Evolutionary conservation across 1,140 invertebrate species (phyloP).

Genomic region (Eumeta japonica): DNA sequence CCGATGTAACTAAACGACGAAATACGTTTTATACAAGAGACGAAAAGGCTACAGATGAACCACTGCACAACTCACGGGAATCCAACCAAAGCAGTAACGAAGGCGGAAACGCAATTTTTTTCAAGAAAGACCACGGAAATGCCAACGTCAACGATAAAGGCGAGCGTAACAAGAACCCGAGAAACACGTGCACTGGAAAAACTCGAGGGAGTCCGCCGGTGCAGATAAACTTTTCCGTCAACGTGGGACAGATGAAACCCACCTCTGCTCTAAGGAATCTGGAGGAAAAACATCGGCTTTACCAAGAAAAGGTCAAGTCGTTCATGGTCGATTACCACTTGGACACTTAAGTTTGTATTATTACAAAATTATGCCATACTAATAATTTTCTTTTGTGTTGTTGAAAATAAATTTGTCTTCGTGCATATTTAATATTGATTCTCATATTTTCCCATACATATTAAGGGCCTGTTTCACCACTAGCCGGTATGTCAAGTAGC

Average conservation of each 20-base stretch:
- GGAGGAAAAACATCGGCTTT: constrained; percentile 43
- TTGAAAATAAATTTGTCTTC: too few relatives aligned
- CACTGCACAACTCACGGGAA: background rate
- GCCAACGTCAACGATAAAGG: constrained; percentile 13
- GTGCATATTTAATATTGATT: too few relatives aligned
- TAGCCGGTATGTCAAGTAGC: too few relatives aligned
- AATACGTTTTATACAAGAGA: too few relatives aligned
- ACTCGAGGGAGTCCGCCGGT: constrained; percentile 17
- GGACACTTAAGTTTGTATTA: too few relatives aligned
- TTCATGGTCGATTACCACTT: too few relatives aligned
- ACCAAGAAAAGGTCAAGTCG: constrained; percentile 44
- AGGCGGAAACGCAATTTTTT: constrained; percentile 15
- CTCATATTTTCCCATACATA: too few relatives aligned
- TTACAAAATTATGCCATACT: too few relatives aligned
- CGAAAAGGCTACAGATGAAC: constrained; percentile 7
- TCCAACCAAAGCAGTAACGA: background rate
- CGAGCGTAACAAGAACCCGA: too few relatives aligned
- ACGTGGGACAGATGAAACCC: constrained; percentile 27
- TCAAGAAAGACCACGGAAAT: constrained; percentile 11
- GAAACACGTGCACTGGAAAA: background rate
- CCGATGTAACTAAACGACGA: constrained; percentile 13
- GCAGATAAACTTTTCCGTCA: constrained; percentile 38
- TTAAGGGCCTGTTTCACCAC: too few relatives aligned
- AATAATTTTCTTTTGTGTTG: too few relatives aligned
- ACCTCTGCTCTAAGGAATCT: constrained; percentile 29